Evolutionary conservation across 2,113 vertebrate genomes (phyloP), one percentile per base, ranked within the genome.

Genomic region (Emydura subglobosa): DNA sequence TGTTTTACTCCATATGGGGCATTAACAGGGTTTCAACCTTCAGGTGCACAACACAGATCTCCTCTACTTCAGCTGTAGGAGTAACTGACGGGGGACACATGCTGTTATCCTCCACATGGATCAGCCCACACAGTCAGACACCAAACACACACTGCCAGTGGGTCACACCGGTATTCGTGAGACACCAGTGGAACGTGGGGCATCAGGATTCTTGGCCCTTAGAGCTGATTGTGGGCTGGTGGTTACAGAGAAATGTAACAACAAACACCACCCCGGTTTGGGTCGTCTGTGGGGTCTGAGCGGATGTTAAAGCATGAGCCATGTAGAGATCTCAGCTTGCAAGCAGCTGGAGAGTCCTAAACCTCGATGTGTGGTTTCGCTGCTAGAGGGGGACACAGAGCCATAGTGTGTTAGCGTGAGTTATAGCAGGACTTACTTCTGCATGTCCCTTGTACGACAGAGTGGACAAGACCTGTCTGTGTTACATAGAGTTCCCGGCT

Each of bases 401-500:
- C 79, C 50, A 54, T 34, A 74, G 6, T 54, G 24, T 81, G 50
- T 53, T 81, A 39, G 51, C 13, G 39, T 25, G n/a, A 39, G 53
- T 55, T 82, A 25, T 53, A 55, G n/a, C 55, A 39, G 11, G 22
- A 42, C 53, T 12, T 39, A 42, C 12, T 55, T 55, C 27, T 82
- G n/a, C 22, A 55, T 82, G 51, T 39, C 7, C 13, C 54, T 27
- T 39, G n/a, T 7, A 1, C 72, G 87, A 54, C 34, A 10, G 22
- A 74, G 72, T 6, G 8, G 5, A 5, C 19, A 10, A 88, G 10
- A 42, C 27, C 61, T 80, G 24, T 74, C 44, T 74, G 25, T 89
- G 91, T 9, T 50, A 9, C 90, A 57, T 90, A 68, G 65, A 68
- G 84, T 88, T 96, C 19, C 55, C 72, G 85, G n/a, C 12, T 13